Evolutionary conservation across 1,140 invertebrate genomes (phyloP), one percentile per base, ranked within the genome.

Genomic region (Steinernema khuongi): DNA sequence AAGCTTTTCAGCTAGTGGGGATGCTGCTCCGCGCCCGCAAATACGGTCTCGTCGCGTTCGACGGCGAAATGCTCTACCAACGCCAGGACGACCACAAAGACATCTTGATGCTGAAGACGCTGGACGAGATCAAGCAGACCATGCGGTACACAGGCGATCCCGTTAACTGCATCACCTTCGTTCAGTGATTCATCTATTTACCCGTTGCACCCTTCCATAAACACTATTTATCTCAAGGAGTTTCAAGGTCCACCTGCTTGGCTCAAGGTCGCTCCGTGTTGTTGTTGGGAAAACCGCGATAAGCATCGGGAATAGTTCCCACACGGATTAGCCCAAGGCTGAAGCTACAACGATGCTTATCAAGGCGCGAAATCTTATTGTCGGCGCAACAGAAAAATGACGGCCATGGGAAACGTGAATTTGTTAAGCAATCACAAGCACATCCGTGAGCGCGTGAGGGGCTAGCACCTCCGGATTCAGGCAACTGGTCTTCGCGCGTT

Each of bases 41-140:
- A 85, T 91, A 96, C 82, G 91, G 92, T 32, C 86, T 96, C 14
- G 88, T 97, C 1, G 90, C 91, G 78, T 97, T 97, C 85, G 92
- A 96, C 87, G 94, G 94, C 71, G 95, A 97, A 88, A 93, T 93
- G 86, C 87, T 97, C 31, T 97, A 93, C 85, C 94, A 95, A 88
- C 67, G 71, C 33, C 75, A 76, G 68, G 77, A 79, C 41, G 77
- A 79, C 44, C 50, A 79, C 14, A 77, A 79, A 43, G 36, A 73
- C 1, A 71, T 77, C 31, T 44, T 41, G 50, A 76, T 77, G 73
- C 50, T 75, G 26, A 67, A 72, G 44, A 28, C 70, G 1, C 36
- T 77, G 18, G 43, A 72, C 30, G 76, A 77, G 22, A 77, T 77
- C 71, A 60, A 60, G 36, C 33, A 68, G 33, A 31, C 73, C 17